Conservation (phyloP, 2,113 vertebrate species). For the Laticauda laticaudata region DNA sequence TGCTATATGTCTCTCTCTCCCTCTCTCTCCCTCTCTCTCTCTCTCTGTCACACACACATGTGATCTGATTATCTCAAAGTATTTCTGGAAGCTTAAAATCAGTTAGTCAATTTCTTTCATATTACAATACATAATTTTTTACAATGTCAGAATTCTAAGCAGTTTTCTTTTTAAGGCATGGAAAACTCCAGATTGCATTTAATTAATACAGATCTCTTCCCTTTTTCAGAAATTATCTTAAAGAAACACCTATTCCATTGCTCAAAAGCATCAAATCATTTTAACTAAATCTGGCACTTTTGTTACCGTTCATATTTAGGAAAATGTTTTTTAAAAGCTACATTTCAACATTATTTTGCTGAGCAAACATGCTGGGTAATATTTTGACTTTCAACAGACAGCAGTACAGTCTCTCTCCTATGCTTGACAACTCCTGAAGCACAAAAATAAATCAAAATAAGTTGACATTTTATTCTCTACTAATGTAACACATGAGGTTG, state of each 20-base stretch:
- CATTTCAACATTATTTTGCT: slow-evolving; percentile 10
- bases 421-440: background rate
- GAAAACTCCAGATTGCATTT: slow-evolving; percentile 24
- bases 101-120: slow-evolving; percentile 9
- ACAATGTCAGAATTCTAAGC: slow-evolving; percentile 23
- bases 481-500: background rate
- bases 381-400: slow-evolving; percentile 32
- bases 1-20: background rate
- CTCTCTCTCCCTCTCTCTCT: too few species aligned
- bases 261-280: slow-evolving; percentile 32
- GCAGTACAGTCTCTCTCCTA: slow-evolving; percentile 15
- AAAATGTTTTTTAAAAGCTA: fast-evolving
- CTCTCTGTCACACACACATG: background rate
- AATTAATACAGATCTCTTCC: slow-evolving; percentile 26
- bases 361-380: slow-evolving; percentile 34
- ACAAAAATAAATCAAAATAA: background rate
- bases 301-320: slow-evolving; percentile 31
- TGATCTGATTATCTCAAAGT: slow-evolving; percentile 1
- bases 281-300: slow-evolving; percentile 40
- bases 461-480: slow-evolving; percentile 12
- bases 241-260: slow-evolving; percentile 10
- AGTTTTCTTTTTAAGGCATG: background rate
- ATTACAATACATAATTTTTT: background rate
- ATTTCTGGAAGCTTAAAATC: slow-evolving; percentile 20
- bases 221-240: slow-evolving; percentile 17